Conservation (phyloP, 2,888 invertebrate species). For the Spilosoma lubricipeda region DNA sequence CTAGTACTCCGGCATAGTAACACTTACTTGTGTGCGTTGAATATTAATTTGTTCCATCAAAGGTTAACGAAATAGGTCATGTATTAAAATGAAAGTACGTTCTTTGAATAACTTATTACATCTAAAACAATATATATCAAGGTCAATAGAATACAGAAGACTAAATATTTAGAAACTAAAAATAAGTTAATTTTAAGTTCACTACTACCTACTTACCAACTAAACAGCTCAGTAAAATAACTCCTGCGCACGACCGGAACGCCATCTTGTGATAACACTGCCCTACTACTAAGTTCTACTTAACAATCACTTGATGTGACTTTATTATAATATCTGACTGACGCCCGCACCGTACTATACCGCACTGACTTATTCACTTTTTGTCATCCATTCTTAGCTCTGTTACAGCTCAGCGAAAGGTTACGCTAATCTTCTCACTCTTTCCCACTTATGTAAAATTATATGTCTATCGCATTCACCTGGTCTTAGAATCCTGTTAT, state of each 20-base stretch:
- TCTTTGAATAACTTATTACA: conserved; percentile 10
- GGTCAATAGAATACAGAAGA: background rate
- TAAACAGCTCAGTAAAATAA: conserved; percentile 73
- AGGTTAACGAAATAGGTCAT: conserved; percentile 52
- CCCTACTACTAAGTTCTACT: conserved; percentile 64
- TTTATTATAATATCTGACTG: conserved; percentile 64
- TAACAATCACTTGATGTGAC: conserved; percentile 75
- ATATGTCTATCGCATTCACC: conserved; percentile 60
- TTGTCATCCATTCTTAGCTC: conserved; percentile 80
- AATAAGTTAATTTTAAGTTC: background rate
- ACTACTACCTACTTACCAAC: conserved; percentile 68
- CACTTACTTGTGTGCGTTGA: conserved; percentile 43
- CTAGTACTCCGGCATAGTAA: conserved; percentile 56
- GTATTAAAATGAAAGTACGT: conserved; percentile 30
- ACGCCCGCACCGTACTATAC: conserved; percentile 76
- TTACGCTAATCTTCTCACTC: conserved; percentile 68
- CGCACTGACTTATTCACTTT: conserved; percentile 82
- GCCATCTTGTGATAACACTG: conserved; percentile 77
- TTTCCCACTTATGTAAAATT: conserved; percentile 51
- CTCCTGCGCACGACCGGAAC: conserved; percentile 69
- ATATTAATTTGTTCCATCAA: conserved; percentile 40
- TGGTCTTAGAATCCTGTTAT: conserved; percentile 78
- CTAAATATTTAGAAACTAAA: background rate
- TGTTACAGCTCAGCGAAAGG: conserved; percentile 78
- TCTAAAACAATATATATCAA: background rate